Evolutionary conservation across 2,113 vertebrate species (phyloP), one percentile per base, ranked within the genome.

Genomic region (Pogona vitticeps): DNA sequence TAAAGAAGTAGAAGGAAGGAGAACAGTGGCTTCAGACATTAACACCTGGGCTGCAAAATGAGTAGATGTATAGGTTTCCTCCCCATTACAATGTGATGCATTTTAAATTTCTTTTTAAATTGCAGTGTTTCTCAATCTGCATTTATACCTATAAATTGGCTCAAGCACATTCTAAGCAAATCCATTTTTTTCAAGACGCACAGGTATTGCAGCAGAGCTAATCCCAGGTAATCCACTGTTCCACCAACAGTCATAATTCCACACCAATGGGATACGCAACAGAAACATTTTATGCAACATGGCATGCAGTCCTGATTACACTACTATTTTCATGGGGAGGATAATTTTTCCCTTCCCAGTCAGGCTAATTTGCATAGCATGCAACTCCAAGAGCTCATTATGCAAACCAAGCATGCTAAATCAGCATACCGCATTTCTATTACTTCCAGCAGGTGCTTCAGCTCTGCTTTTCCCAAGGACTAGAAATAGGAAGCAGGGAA

Each of bases 381-480:
- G 72, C 36, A 75, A 63, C 40, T 75, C 68, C 36, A 75, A 26
- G 9, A 61, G 36, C 71, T 75, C 42, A 42, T 84, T 75, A 84
- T 84, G 56, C 71, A 84, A 76, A 75, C 72, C 58, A 75, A 46
- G 36, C 26, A 63, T 76, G 71, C 38, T 65, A 84, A 76, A 65
- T 61, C 26, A 46, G 28, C 83, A 75, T 31, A 23, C 20, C 28
- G 76, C 58, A 76, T 84, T 75, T 76, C 6, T 58, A 86, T 38
- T 75, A 65, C 80, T 86, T 46, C 70, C 78, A 81, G 58, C 72
- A 84, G 83, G 83, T 76, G 83, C 83, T 86, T 63, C 40, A 63
- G 12, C 23, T n/a, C 68, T 80, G 31, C 52, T 86, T 38, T 86
- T 10, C 31, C 75, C 31, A 78, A 38, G n/a, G 59, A 36, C 40